A percentile compares a stretch with the other conserved stretches of the same genome.
phyloP scores from a whole-genome alignment of 2,888 invertebrate genomes.

The Eurois occulta region DNA sequence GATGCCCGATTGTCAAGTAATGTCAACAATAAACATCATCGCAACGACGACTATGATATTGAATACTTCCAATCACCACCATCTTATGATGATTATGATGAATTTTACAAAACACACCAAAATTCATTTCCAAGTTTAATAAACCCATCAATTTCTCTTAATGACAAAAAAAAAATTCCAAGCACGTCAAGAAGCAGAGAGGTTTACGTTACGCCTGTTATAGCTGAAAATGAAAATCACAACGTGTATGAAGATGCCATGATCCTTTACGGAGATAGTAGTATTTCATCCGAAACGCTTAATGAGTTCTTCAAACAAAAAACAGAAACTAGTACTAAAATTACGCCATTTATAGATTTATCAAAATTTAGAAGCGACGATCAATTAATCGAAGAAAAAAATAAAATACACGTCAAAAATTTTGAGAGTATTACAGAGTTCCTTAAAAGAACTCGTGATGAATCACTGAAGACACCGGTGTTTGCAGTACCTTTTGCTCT shows the following conservation, averaged over 20 bases:
- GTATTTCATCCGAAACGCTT: neutral
- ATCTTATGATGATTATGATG: conserved; percentile 41
- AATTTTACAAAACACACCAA: conserved; percentile 6
- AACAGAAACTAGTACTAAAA: neutral
- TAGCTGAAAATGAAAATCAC: neutral
- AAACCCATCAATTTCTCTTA: conserved; percentile 10
- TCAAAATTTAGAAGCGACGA: conserved; percentile 25
- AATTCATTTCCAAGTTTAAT: conserved; percentile 8
- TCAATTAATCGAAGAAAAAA: conserved; percentile 25
- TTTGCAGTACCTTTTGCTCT: conserved; percentile 46
- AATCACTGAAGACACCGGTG: conserved; percentile 48
- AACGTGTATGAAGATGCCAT: neutral
- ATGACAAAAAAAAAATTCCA: conserved; percentile 8
- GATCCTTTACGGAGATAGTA: neutral
- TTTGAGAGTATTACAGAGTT: conserved; percentile 42
- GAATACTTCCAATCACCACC: conserved; percentile 43
- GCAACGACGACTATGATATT: neutral
- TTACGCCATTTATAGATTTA: conserved; percentile 11
- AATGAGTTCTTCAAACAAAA: neutral
- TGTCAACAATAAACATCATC: neutral
- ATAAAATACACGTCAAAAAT: conserved; percentile 11
- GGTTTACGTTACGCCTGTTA: neutral
- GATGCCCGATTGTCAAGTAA: neutral
- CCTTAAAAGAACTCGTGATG: conserved; percentile 52
- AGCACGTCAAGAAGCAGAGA: neutral